Conservation (phyloP, 2,797 vertebrate species). For the Novumbra hubbsi region DNA sequence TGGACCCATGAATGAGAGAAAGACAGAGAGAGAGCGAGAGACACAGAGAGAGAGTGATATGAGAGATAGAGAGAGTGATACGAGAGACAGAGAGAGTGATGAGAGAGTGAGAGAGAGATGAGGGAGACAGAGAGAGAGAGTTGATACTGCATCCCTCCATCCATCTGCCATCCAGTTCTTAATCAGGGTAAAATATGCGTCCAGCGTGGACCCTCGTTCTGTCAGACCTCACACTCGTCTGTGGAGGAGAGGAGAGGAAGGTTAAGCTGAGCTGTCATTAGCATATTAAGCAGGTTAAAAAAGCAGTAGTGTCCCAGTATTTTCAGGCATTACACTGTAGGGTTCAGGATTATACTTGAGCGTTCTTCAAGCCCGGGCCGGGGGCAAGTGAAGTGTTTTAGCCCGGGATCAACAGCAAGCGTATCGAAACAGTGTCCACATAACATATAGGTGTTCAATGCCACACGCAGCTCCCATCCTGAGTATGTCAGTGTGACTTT, state of each 20-base stretch:
- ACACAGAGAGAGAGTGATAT: background rate
- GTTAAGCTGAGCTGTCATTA: background rate
- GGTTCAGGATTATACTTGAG: too few relatives aligned
- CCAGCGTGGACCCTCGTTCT: slow-evolving; percentile 16
- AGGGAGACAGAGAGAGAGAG: background rate
- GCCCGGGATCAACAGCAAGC: background rate
- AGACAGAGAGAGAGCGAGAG: background rate
- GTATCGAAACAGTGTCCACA: background rate
- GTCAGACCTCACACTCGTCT: slow-evolving; percentile 24
- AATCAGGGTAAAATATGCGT: slow-evolving; percentile 37
- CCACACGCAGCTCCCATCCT: background rate
- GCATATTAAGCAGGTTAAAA: slow-evolving; percentile 5
- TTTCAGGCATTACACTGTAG: too few relatives aligned
- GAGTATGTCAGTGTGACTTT: background rate
- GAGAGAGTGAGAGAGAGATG: background rate
- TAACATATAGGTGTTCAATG: background rate
- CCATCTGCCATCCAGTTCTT: slow-evolving; percentile 27
- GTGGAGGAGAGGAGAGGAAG: slow-evolving; percentile 1
- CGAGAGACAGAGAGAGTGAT: slow-evolving; percentile 1
- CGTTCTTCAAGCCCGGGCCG: background rate
- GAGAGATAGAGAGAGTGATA: background rate
- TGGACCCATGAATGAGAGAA: background rate
- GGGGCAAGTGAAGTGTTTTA: background rate
- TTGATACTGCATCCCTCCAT: slow-evolving; percentile 3
- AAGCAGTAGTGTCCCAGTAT: background rate